phyloP scores from a whole-genome alignment of 1,140 invertebrate species.

The Aphelenchoides fujianensis region DNA sequence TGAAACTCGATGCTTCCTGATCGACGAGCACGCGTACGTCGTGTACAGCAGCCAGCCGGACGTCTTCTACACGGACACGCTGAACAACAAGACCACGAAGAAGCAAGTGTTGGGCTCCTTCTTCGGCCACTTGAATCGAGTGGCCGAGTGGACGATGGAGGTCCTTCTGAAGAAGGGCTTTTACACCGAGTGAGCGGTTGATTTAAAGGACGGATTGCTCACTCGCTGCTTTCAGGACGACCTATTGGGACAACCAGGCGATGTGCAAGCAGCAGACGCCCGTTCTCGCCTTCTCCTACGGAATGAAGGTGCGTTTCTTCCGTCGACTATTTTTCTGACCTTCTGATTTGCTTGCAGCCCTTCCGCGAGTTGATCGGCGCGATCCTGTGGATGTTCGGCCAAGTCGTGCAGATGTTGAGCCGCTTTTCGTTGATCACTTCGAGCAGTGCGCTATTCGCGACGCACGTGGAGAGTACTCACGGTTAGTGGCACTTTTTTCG shows the following conservation, averaged over 20 bases:
- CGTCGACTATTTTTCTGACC: background rate
- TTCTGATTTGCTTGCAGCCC: background rate
- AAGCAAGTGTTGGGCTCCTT: constrained; percentile 46
- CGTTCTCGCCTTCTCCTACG: background rate
- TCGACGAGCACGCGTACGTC: constrained; percentile 60
- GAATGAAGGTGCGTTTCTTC: background rate
- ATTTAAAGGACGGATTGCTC: constrained; percentile 14
- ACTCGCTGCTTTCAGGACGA: constrained; percentile 29
- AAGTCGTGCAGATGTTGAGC: background rate
- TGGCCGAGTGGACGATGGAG: constrained; percentile 61
- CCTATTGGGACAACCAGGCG: constrained; percentile 44
- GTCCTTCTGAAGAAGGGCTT: constrained; percentile 52
- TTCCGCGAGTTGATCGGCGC: constrained; percentile 3
- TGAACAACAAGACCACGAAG: constrained; percentile 19
- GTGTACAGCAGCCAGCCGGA: constrained; percentile 53
- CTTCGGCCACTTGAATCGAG: constrained; percentile 58
- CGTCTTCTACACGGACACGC: constrained; percentile 46
- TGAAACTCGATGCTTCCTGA: constrained; percentile 51
- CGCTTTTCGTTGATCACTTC: background rate
- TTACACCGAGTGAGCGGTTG: no score
- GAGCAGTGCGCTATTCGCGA: constrained; percentile 2
- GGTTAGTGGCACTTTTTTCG: background rate
- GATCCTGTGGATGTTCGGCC: background rate
- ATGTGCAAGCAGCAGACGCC: constrained; percentile 35
- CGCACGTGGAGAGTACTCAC: background rate